A percentile compares a stretch with the other conserved stretches of the same genome.
Evolutionary conservation across 30 jellyfish, hydroid and myxozoan genomes (phyloP).

Genomic region (Mastigias papua): DNA sequence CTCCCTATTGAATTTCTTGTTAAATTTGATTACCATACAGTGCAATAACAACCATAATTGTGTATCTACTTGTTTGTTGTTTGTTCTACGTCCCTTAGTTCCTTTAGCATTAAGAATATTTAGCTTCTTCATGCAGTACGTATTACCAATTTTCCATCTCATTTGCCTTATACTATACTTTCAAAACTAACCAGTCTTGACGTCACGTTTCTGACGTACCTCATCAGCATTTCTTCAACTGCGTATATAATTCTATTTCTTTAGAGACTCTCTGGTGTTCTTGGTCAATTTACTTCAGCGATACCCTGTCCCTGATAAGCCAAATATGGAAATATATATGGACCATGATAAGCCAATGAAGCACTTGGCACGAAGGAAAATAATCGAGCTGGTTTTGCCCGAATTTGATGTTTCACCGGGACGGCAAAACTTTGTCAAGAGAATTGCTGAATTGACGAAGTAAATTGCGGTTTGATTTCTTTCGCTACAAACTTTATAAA

Average conservation of each 20-base stretch:
- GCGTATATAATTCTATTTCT: neutral
- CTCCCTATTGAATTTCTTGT: no score
- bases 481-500: neutral
- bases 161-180: no score
- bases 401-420: constrained; percentile 35
- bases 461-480: neutral
- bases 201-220: neutral
- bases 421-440: neutral
- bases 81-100: no score
- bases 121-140: no score
- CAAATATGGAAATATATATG: constrained; percentile 5
- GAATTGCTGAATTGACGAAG: constrained; percentile 18
- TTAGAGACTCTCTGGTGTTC: constrained; percentile 47
- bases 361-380: constrained; percentile 20
- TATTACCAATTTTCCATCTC: no score
- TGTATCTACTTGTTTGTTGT: no score
- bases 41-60: no score
- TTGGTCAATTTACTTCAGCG: constrained; percentile 31
- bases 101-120: no score
- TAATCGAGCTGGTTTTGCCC: constrained; percentile 47
- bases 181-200: no score
- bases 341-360: constrained; percentile 5
- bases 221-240: neutral
- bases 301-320: constrained; percentile 40
- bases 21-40: no score